phyloP scores from a whole-genome alignment of 2,113 vertebrate species.

The Tachysurus fulvidraco region DNA sequence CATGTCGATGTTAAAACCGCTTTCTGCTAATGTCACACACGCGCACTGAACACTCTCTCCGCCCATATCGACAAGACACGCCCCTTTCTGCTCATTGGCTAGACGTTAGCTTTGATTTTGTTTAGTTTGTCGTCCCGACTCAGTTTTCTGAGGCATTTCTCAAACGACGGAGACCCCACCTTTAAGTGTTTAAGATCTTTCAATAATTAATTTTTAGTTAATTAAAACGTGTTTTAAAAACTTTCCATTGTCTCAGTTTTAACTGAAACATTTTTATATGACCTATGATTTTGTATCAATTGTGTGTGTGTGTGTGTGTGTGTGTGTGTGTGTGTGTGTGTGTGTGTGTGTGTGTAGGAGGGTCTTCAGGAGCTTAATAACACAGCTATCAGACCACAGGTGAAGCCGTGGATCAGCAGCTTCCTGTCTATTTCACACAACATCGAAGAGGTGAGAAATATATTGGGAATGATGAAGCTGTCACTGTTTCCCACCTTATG shows the following conservation, averaged over 20 bases:
- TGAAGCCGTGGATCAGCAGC: conserved; percentile 96
- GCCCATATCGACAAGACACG: no score
- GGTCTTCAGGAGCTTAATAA: conserved; percentile 89
- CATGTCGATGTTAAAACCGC: no score
- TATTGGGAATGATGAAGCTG: not conserved
- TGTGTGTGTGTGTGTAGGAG: conserved; percentile 74
- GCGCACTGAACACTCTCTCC: no score
- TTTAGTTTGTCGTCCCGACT: no score
- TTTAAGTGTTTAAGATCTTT: not conserved
- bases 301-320: not conserved
- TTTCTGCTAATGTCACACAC: no score
- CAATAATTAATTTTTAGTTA: not conserved
- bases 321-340: not conserved
- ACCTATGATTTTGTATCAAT: no score
- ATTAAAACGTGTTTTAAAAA: not conserved
- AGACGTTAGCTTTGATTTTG: no score
- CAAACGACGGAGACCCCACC: no score
- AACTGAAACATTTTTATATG: not conserved
- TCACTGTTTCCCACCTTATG: no score
- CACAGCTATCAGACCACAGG: conserved; percentile 92
- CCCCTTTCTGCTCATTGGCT: no score
- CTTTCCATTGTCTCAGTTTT: not conserved
- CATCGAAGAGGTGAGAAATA: conserved; percentile 88
- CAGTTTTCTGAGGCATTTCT: no score
- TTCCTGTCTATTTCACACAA: conserved; percentile 96